Conservation (phyloP, 2,113 vertebrate species). For the Oreotrochilus melanogaster region DNA sequence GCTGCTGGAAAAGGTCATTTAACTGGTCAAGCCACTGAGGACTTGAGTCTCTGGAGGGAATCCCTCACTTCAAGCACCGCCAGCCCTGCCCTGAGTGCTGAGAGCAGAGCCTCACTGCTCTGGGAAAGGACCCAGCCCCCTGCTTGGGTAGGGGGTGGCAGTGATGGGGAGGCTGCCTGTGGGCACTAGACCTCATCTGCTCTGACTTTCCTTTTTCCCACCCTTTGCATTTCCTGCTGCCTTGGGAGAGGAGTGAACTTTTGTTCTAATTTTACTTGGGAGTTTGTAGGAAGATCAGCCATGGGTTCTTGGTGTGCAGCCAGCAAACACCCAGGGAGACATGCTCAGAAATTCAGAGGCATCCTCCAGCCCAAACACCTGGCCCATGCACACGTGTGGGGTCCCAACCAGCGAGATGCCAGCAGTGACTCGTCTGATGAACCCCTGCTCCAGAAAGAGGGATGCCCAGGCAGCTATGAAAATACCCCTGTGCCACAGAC, state of each 20-base stretch:
- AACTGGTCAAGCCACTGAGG: neutral
- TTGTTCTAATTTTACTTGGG: slow-evolving; percentile 72
- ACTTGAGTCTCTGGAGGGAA: neutral
- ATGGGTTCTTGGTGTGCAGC: slow-evolving; percentile 71
- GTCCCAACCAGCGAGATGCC: neutral
- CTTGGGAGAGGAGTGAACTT: slow-evolving; percentile 72
- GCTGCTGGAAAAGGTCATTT: neutral
- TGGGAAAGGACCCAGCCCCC: neutral
- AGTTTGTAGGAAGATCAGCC: slow-evolving; percentile 71
- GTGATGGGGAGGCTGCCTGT: neutral
- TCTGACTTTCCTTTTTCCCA: slow-evolving; percentile 49
- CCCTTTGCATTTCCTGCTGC: slow-evolving; percentile 69
- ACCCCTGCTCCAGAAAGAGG: neutral
- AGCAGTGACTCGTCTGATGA: neutral
- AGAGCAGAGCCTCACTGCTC: neutral
- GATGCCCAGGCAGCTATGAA: neutral
- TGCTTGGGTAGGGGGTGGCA: rapidly evolving
- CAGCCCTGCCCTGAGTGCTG: neutral
- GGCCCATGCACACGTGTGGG: neutral
- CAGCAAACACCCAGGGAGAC: slow-evolving; percentile 71
- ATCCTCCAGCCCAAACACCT: slow-evolving; percentile 66
- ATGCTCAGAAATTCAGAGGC: slow-evolving; percentile 55
- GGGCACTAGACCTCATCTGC: slow-evolving; percentile 57
- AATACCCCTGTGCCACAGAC: neutral
- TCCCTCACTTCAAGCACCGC: neutral